Evolutionary conservation across 1,140 invertebrate genomes (phyloP).

Genomic region (Diabrotica undecimpunctata): DNA sequence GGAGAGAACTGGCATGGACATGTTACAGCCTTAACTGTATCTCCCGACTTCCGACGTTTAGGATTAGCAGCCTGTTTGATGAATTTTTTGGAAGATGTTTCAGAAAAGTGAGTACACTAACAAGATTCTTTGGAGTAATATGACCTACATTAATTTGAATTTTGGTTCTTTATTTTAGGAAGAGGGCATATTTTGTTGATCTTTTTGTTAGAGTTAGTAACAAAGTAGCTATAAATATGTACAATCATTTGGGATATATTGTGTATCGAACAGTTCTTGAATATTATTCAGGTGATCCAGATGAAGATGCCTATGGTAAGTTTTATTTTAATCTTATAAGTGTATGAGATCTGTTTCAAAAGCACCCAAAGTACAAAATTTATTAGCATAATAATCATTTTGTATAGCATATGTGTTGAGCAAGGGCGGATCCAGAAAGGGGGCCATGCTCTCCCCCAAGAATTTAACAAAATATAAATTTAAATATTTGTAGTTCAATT

Average conservation of each 20-base stretch:
- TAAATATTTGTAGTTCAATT: too few species aligned
- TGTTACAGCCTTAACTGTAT: conserved; percentile 96
- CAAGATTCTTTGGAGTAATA: neutral
- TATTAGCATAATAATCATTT: too few species aligned
- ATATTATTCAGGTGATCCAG: conserved; percentile 95
- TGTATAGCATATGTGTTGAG: too few species aligned
- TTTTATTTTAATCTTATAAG: neutral
- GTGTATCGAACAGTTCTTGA: conserved; percentile 94
- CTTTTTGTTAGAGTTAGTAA: conserved; percentile 98
- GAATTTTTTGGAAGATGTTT: conserved; percentile 91
- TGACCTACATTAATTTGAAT: neutral
- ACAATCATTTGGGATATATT: conserved; percentile 93
- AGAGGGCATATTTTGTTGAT: conserved; percentile 97
- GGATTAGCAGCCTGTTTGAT: conserved; percentile 93
- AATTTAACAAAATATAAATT: too few species aligned
- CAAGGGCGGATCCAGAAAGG: too few species aligned
- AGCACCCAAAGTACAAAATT: too few species aligned
- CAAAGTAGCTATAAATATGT: conserved; percentile 96
- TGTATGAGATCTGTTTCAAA: too few species aligned
- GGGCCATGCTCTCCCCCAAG: too few species aligned
- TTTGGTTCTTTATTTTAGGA: conserved; percentile 60
- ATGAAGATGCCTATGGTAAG: conserved; percentile 97
- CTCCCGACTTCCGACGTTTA: conserved; percentile 85
- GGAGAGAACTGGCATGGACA: conserved; percentile 98
- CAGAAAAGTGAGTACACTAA: conserved; percentile 73